A percentile compares a stretch with the other conserved stretches of the same genome.
Evolutionary conservation across 1,140 invertebrate genomes (phyloP).

Genomic region (Pollicipes pollicipes): DNA sequence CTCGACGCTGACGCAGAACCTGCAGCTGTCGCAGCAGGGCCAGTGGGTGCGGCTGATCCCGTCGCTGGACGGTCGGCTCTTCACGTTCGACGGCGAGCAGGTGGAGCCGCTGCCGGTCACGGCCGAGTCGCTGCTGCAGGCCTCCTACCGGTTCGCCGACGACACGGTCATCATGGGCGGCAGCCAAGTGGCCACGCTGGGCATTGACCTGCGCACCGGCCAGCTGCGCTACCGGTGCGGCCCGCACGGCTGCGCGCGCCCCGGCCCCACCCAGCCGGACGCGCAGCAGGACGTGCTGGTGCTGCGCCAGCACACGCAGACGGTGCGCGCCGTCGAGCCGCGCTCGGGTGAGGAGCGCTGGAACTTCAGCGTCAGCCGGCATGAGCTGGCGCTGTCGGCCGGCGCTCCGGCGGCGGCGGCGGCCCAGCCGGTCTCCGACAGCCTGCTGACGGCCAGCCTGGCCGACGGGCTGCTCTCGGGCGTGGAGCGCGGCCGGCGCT

Average conservation of each 20-base stretch:
- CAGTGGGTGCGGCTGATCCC: conserved; percentile 74
- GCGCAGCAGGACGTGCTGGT: conserved; percentile 47
- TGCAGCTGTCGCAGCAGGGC: conserved; percentile 63
- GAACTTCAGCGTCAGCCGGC: conserved; percentile 86
- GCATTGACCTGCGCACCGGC: conserved; percentile 55
- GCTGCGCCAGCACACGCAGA: conserved; percentile 60
- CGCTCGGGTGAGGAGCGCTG: conserved; percentile 66
- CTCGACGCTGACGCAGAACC: conserved; percentile 6
- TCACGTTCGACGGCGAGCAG: conserved; percentile 72
- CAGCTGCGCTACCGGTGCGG: conserved; percentile 57
- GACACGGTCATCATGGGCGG: conserved; percentile 63
- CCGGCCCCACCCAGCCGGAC: neutral
- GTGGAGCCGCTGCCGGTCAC: conserved; percentile 70
- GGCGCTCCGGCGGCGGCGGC: conserved; percentile 52
- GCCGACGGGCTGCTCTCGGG: conserved; percentile 31
- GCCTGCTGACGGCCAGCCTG: neutral
- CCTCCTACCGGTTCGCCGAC: conserved; percentile 62
- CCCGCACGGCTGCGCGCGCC: conserved; percentile 42
- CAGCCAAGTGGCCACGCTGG: conserved; percentile 13
- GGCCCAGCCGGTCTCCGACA: conserved; percentile 37
- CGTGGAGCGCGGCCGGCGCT: conserved; percentile 53
- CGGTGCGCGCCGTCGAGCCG: conserved; percentile 67
- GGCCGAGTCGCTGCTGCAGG: conserved; percentile 59
- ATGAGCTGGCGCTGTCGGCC: conserved; percentile 47
- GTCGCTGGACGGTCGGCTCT: conserved; percentile 71